Base-by-base conservation (phyloP, 2,113 vertebrate genomes). In the Parus major region DNA sequence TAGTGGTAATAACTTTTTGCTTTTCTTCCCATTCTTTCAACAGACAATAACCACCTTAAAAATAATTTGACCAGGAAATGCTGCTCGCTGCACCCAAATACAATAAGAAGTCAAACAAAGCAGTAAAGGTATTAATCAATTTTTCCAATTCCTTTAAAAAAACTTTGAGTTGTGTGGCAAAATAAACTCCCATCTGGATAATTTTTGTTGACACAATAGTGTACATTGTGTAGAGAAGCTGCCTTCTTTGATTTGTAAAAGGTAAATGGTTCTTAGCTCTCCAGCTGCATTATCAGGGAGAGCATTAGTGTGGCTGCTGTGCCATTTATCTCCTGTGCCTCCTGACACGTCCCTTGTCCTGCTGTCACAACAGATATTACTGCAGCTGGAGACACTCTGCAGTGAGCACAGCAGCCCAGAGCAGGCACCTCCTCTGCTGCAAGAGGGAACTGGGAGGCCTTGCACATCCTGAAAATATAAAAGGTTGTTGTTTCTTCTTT, bases 331-430 rank as follows among this genome's bases (percentile, higher is more conserved):
- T 96, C 60, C 68, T 61, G 79, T 78, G 64, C 65, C 82, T 93
- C 76, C 72, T 86, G 90, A 88, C 78, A 77, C 0, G 1, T 94
- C 76, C 88, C 93, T 85, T 14, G 0, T 88, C 85, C 60, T 47
- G 33, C 93, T 96, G 94, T 94, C 94, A 96, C 64, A 86, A 47
- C 20, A 85, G 55, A 81, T 93, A 71, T 64, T 88, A 66, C 92
- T 90, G 71, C 56, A 78, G 56, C 29, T 73, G 56, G 27, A 86
- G 75, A 95, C 85, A 44, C 50, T 91, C 63, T 53, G 41, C 93
- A 92, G 68, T n/a, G 19, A 82, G 42, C 2, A 0, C 11, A 60
- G 70, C 56, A 76, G 41, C 63, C 75, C 82, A 55, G 29, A 80
- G 59, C 46, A 91, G 75, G n/a, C 35, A 46, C 35, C 42, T 5